Conservation (phyloP, 2,888 invertebrate species). For the Idaea straminata region DNA sequence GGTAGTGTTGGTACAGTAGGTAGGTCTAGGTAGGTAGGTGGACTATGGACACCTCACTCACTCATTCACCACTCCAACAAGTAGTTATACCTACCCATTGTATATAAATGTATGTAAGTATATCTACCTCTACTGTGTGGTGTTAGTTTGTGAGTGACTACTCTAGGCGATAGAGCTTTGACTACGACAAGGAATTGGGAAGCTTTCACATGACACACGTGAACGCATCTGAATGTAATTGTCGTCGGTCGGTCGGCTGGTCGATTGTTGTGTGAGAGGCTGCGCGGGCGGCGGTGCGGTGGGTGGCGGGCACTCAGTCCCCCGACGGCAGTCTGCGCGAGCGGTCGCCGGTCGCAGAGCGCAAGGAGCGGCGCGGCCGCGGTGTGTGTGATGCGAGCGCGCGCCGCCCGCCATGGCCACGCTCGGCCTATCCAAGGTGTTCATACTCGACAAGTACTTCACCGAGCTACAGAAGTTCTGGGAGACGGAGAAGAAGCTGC, state of each 20-base stretch:
- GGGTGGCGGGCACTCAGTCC: constrained; percentile 16
- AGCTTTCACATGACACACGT: background rate
- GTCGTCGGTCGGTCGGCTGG: constrained; percentile 17
- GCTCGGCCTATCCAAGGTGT: constrained; percentile 97
- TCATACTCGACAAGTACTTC: constrained; percentile 98
- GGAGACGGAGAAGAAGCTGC: constrained; percentile 97
- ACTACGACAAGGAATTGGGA: background rate
- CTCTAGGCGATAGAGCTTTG: background rate
- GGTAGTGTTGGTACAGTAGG: too few species aligned
- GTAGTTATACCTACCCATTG: too few species aligned
- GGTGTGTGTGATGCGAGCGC: constrained; percentile 67
- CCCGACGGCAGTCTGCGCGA: constrained; percentile 19
- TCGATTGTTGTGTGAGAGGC: constrained; percentile 16
- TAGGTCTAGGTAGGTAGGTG: too few species aligned
- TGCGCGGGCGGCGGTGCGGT: constrained; percentile 17
- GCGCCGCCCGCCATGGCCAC: constrained; percentile 89
- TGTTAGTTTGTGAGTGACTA: background rate
- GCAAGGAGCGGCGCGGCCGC: constrained; percentile 60
- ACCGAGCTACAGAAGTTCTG: constrained; percentile 97
- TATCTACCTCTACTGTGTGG: background rate
- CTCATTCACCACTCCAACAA: too few species aligned
- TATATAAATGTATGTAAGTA: background rate
- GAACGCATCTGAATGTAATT: background rate
- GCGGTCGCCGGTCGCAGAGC: constrained; percentile 25
- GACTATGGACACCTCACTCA: too few species aligned